Evolutionary conservation across 2,888 invertebrate species (phyloP).

Genomic region (Lochmaea crataegi): DNA sequence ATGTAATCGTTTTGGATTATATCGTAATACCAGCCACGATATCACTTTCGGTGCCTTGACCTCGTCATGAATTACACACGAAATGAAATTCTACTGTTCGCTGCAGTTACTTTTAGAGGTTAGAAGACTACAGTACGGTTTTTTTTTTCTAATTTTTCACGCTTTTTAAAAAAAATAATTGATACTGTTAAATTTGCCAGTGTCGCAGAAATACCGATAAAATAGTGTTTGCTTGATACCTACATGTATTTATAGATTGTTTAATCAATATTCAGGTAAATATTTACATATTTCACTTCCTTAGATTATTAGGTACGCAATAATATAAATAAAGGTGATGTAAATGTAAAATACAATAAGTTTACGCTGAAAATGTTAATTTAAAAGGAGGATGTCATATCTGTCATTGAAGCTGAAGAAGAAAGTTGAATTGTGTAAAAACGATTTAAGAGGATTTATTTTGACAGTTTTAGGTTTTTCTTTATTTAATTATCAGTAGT

Average conservation of each 20-base stretch:
- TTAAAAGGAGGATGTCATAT: background rate
- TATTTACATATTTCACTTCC: conserved; percentile 4
- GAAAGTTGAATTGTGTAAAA: no score
- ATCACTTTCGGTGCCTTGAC: conserved; percentile 27
- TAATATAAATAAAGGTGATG: background rate
- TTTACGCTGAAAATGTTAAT: background rate
- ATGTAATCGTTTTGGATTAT: conserved; percentile 17
- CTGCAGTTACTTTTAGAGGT: conserved; percentile 23
- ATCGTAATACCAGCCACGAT: conserved; percentile 21
- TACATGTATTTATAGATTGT: conserved; percentile 11
- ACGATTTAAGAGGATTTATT: no score
- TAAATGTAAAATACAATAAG: no score
- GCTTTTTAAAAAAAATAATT: background rate
- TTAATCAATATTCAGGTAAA: conserved; percentile 18
- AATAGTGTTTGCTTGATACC: background rate
- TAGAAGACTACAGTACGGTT: conserved; percentile 9
- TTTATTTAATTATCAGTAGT: no score
- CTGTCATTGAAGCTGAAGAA: background rate
- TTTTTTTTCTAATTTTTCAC: background rate
- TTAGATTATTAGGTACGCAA: background rate
- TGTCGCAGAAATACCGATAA: background rate
- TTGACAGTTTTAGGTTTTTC: no score
- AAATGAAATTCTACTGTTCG: background rate
- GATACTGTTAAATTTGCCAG: background rate
- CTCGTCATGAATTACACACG: conserved; percentile 25